phyloP scores from a whole-genome alignment of 2,888 invertebrate species.

The Flabesymbios commensalis region DNA sequence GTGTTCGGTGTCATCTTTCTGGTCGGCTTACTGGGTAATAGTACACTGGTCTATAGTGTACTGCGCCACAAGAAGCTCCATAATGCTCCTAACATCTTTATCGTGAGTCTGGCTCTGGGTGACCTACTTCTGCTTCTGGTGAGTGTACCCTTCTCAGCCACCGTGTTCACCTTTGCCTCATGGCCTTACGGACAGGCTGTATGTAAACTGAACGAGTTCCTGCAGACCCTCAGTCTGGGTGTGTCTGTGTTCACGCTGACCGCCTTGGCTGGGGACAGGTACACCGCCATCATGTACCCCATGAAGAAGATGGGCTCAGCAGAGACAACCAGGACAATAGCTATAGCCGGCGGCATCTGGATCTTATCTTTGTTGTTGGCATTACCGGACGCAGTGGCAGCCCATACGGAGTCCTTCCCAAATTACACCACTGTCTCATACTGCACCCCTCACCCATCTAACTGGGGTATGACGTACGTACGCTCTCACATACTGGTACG shows the following conservation, averaged over 20 bases:
- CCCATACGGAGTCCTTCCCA: conserved; percentile 6
- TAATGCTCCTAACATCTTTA: conserved; percentile 81
- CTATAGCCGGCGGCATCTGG: conserved; percentile 67
- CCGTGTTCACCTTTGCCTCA: conserved; percentile 81
- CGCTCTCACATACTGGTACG: conserved; percentile 36
- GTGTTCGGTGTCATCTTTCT: conserved; percentile 82
- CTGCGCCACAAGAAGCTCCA: conserved; percentile 78
- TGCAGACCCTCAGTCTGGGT: conserved; percentile 86
- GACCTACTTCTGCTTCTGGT: conserved; percentile 80
- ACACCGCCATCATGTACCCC: conserved; percentile 89
- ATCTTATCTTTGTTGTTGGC: conserved; percentile 77
- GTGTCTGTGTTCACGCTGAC: conserved; percentile 92
- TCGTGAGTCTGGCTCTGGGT: conserved; percentile 81
- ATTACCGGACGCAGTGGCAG: conserved; percentile 61
- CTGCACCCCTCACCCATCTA: conserved; percentile 10
- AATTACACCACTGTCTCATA: neutral
- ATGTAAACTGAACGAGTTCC: conserved; percentile 77
- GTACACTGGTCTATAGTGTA: conserved; percentile 79
- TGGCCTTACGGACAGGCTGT: conserved; percentile 89
- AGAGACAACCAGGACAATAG: conserved; percentile 72
- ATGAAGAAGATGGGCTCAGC: conserved; percentile 74
- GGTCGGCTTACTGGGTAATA: conserved; percentile 82
- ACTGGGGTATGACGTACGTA: conserved; percentile 37
- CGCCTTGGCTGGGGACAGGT: conserved; percentile 86
- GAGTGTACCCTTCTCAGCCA: conserved; percentile 81